A percentile compares a stretch with the other conserved stretches of the same genome.
These are phyloP conservation scores for Columba janthina DNA, from an alignment of 2,113 vertebrate genomes.

Conservation along the genomic window DNA sequence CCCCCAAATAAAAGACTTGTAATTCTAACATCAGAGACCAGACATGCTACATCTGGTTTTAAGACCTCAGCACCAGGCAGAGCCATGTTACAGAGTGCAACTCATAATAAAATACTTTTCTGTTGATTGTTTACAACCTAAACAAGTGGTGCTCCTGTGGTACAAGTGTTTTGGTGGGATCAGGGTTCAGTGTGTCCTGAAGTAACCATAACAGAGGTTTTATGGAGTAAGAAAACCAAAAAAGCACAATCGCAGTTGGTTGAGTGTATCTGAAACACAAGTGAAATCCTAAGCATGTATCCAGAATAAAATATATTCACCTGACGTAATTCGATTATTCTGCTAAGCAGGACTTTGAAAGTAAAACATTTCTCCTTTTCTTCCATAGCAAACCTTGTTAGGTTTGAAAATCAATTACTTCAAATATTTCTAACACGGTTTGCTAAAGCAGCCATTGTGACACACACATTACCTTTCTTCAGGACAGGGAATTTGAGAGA, in stretches of 20 bases:
- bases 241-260: not conserved
- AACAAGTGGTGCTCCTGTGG: not conserved
- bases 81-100: not conserved
- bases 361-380: not conserved
- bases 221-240: not conserved
- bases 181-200: fast-evolving
- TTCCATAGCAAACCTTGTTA: not conserved
- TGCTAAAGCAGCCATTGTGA: not conserved
- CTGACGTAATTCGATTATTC: not conserved
- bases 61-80: not conserved
- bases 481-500: not conserved
- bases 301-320: not conserved
- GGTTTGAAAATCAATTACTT: not conserved
- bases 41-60: not conserved
- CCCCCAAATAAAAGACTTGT: not conserved
- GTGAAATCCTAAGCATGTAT: not conserved
- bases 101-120: not conserved
- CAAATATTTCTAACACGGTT: not conserved
- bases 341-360: not conserved
- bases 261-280: not conserved
- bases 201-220: not conserved
- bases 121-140: not conserved
- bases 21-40: not conserved
- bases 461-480: not conserved
- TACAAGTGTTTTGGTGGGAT: not conserved